Base-by-base conservation (phyloP, 2,113 vertebrate species). In the Malaclemys terrapin region DNA sequence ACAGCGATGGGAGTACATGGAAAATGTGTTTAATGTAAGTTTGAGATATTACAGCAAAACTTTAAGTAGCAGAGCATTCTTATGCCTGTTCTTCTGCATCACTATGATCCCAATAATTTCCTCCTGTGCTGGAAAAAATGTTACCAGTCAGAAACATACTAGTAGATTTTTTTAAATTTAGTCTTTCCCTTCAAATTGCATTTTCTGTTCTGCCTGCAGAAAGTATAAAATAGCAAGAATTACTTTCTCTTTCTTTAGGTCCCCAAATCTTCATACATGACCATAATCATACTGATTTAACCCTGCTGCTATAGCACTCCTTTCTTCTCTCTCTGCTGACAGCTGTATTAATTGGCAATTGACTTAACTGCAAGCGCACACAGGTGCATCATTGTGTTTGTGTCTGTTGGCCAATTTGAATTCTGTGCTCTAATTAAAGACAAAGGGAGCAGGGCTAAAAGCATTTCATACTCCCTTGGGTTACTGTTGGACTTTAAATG, bases 381-480 rank as follows among this genome's bases (percentile, higher is more conserved):
- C 2, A 35, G 19, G 35, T 19, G 65, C 80, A 8, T 22, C 49
- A 5, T 6, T 31, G n/a, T 20, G 19, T 1, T 80, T 31, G 14
- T 20, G 59, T 94, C 31, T 5, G 29, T 24, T 3, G 38, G 19
- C n/a, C 17, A 0, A 0, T 2, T 12, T 10, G 65, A 4, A 54
- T 59, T 90, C 31, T 17, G 9, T 6, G 6, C 35, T 9, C 0
- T 81, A 10, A 3, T 29, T 1, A 0, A 3, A 13, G 25, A 1
- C 80, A n/a, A 84, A 90, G 54, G 27, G 42, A 19, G 12, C 11
- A 75, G 5, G 29, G 52, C 54, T 27, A 65, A 42, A 50, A 1
- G 1, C 0, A 0, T 85, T 88, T 57, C 62, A 10, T 0, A 0
- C 27, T 89, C 5, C 0, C 1, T 80, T 82, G 22, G 16, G 47